Base-by-base conservation (phyloP, 2,797 vertebrate genomes). In the Nyctibius grandis region DNA sequence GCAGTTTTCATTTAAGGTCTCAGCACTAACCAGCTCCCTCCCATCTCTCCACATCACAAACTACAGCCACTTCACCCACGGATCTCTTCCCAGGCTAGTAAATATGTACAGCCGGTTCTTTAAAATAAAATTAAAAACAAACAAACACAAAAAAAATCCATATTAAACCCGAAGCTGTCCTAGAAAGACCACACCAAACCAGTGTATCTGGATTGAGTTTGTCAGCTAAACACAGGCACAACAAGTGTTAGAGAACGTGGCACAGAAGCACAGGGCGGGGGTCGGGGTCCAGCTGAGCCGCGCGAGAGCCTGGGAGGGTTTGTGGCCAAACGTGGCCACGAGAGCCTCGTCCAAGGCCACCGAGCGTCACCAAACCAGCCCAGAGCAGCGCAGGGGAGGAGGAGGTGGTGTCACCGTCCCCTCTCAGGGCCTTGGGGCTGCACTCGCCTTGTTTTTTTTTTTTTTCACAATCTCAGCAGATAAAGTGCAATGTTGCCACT, bases 171-270 rank as follows among this genome's bases (percentile, higher is more conserved):
- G 54, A 56, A 91, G 54, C 85, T 53, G 81, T 63, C 91, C 92
- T 79, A 87, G 67, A 38, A 59, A 81, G 7, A 38, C 25, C 83
- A 47, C 91, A 6, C 26, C 78, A 19, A 87, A 38, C 77, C 22
- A 73, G 47, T 3, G 57, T 26, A 33, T 85, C 84, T 15, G 44
- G 83, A 57, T 57, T 63, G 44, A 80, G 79, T 90, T 70, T 1
- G 34, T 81, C 96, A 68, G 80, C 95, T 79, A 92, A 48, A 64
- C 93, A 79, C 94, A 96, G 95, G 96, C 96, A 95, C 91, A 17
- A 60, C 60, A 15, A 59, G 80, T 77, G 93, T 78, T 36, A 85
- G 75, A 89, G 94, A 92, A 69, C 54, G 95, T 91, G 94, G 95
- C 95, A 95, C 91, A 65, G 85, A 84, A 86, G 77, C 70, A 45